A percentile compares a stretch with the other conserved stretches of the same genome.
These are phyloP conservation scores for Drosophila novamexicana DNA, from an alignment of 1,140 invertebrate genomes.

Conservation along the genomic window DNA sequence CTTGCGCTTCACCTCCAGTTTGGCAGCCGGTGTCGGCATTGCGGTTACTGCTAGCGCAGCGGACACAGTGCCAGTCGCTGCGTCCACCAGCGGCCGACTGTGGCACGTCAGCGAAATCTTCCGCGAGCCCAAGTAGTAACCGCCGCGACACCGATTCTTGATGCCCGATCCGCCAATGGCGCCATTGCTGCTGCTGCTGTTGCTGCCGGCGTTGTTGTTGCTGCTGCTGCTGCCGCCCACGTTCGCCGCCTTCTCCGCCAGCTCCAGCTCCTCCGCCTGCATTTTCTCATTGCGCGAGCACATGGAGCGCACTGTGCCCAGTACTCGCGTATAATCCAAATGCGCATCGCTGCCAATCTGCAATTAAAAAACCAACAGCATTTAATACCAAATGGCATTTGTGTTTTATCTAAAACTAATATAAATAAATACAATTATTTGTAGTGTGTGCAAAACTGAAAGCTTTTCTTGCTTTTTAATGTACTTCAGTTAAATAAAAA, in stretches of 20 bases:
- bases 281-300: conserved; percentile 85
- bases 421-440: neutral
- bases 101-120: conserved; percentile 87
- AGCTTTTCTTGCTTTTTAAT: neutral
- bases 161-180: conserved; percentile 24
- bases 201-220: conserved; percentile 57
- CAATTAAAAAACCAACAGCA: conserved; percentile 29
- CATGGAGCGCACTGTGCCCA: conserved; percentile 85
- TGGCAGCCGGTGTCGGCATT: conserved; percentile 59
- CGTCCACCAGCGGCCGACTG: conserved; percentile 74
- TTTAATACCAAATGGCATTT: neutral
- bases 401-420: no score
- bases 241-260: conserved; percentile 76
- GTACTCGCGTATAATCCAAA: conserved; percentile 85
- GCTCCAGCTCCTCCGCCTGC: conserved; percentile 69
- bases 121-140: conserved; percentile 86
- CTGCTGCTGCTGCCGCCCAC: conserved; percentile 73
- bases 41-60: conserved; percentile 69
- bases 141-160: conserved; percentile 71
- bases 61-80: conserved; percentile 63
- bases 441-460: neutral
- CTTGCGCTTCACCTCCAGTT: conserved; percentile 85
- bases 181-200: conserved; percentile 57
- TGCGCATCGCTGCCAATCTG: conserved; percentile 83
- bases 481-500: neutral